Evolutionary conservation across 1,140 invertebrate species (phyloP), one percentile per base, ranked within the genome.

Genomic region (Dufourea novaeangliae): DNA sequence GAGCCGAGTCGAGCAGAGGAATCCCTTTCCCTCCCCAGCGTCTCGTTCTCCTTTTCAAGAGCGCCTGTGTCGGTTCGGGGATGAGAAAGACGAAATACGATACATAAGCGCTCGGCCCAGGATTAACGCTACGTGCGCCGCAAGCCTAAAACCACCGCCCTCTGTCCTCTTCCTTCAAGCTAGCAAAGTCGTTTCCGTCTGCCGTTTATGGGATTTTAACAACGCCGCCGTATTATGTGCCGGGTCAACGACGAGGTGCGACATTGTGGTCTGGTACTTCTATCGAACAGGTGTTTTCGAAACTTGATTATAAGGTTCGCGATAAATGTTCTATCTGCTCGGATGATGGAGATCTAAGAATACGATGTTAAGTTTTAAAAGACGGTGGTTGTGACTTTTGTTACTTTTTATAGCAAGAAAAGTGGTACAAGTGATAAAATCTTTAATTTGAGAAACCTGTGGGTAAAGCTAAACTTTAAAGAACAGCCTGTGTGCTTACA

Each of bases 61-160:
- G 66, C 61, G 57, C 11, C 46, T 64, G 20, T 39, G 69, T 20
- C 50, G 22, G 79, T 73, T 78, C 37, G 80, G 80, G 86, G 67
- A 70, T 61, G 79, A 85, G 81, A 77, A 83, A 84, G 74, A 77
- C 72, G 79, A 68, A 78, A 77, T 34, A 54, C 76, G 78, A 86
- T 87, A 85, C 81, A 86, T 78, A 85, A 85, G 83, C 80, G 85
- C 75, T 76, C 50, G 37, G 78, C 7, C 81, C 64, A 76, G 90
- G 89, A 92, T 91, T 90, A 92, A 87, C 88, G 85, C 56, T 91
- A 92, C 91, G 90, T 91, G 90, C 89, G 77, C 83, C 81, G 89
- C 88, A 92, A 80, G 84, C 88, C 87, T 91, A 90, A 92, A 91
- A 83, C 83, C 80, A 67, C 56, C 29, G 62, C 37, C 64, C 32